phyloP scores from a whole-genome alignment of 2,113 vertebrate species.

The Lophotis ruficrista region DNA sequence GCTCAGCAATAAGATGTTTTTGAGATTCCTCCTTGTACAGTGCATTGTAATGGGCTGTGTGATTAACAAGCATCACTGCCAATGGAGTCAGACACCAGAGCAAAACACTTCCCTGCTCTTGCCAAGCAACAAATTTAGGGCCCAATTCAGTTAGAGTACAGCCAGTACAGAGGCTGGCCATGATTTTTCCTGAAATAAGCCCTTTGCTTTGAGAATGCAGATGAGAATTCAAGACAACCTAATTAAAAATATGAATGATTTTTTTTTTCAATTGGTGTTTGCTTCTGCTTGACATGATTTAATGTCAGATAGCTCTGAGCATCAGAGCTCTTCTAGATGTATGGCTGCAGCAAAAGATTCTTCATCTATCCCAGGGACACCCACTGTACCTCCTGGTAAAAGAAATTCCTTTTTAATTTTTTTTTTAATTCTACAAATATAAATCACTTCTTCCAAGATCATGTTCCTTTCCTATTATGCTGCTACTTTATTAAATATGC shows the following conservation, averaged over 20 bases:
- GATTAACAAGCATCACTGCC: constrained; percentile 50
- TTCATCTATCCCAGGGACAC: neutral
- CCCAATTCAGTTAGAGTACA: constrained; percentile 40
- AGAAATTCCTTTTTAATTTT: neutral
- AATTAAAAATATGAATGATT: constrained; percentile 51
- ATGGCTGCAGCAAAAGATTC: neutral
- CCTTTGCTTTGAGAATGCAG: constrained; percentile 27
- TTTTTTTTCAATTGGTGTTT: constrained; percentile 21
- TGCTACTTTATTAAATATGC: neutral
- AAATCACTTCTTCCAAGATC: neutral
- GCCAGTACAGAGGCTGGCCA: constrained; percentile 33
- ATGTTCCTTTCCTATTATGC: neutral
- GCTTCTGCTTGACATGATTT: constrained; percentile 43
- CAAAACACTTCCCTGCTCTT: constrained; percentile 38
- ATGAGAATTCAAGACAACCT: constrained; percentile 47
- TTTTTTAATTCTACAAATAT: neutral
- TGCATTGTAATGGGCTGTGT: constrained; percentile 5
- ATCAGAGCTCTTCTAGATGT: neutral
- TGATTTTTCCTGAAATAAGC: constrained; percentile 53
- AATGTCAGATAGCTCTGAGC: constrained; percentile 4
- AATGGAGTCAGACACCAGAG: constrained; percentile 41
- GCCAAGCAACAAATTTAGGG: constrained; percentile 58
- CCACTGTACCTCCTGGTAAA: neutral
- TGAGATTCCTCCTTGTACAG: constrained; percentile 19
- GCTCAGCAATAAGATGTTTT: constrained; percentile 36